Evolutionary conservation across 2,797 vertebrate species (phyloP).

Genomic region (Leuciscus waleckii): DNA sequence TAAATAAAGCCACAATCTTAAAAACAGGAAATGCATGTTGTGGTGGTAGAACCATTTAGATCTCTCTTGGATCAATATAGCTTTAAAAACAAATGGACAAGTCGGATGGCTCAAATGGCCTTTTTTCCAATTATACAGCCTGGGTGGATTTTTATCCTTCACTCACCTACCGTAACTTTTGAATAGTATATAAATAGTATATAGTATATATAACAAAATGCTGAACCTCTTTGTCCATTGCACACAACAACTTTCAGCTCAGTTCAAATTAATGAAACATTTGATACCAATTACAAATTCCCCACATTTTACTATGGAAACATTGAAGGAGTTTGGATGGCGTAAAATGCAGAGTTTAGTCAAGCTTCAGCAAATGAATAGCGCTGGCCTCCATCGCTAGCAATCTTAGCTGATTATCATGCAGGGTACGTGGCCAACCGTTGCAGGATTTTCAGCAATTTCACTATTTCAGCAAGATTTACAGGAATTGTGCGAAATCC

Average conservation of each 20-base stretch:
- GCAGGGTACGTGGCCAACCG: background rate
- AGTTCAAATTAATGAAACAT: constrained; percentile 39
- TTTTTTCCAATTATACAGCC: constrained; percentile 80
- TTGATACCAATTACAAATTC: constrained; percentile 19
- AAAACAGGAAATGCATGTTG: constrained; percentile 79
- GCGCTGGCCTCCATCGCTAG: background rate
- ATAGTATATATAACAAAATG: constrained; percentile 55
- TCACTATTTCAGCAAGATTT: constrained; percentile 49
- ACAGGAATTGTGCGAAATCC: constrained; percentile 28
- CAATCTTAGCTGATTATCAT: constrained; percentile 46
- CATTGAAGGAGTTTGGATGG: constrained; percentile 1
- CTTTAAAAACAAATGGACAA: constrained; percentile 83
- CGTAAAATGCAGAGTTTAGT: constrained; percentile 27
- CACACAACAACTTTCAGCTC: constrained; percentile 16
- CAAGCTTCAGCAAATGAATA: constrained; percentile 21
- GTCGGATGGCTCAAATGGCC: constrained; percentile 76
- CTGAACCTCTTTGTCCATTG: constrained; percentile 55
- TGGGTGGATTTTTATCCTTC: constrained; percentile 75
- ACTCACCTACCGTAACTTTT: constrained; percentile 66
- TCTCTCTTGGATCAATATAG: constrained; percentile 78
- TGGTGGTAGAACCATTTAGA: constrained; percentile 78
- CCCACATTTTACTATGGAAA: constrained; percentile 32
- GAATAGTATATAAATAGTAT: constrained; percentile 44
- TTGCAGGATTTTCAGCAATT: constrained; percentile 4
- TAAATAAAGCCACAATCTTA: constrained; percentile 78